Percentiles rank a stretch among this genome's conserved stretches.
Evolutionary conservation across 2,888 invertebrate species (phyloP).

Genomic region (Aphidoletes aphidimyza): DNA sequence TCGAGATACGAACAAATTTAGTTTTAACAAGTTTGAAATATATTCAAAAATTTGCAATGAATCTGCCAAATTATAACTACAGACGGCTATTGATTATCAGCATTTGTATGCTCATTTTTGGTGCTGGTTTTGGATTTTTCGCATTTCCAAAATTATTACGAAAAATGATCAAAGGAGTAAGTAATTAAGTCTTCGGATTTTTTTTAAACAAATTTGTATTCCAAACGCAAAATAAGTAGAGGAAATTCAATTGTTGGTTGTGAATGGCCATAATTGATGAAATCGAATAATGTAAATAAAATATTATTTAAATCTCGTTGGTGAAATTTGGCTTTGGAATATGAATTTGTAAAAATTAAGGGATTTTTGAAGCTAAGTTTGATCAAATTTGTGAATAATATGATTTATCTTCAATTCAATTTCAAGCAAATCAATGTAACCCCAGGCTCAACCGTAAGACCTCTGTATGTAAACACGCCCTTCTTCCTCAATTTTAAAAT

Average conservation of each 20-base stretch:
- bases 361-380: neutral
- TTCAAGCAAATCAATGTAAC: conserved; percentile 32
- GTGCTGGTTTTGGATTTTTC: conserved; percentile 10
- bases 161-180: conserved; percentile 32
- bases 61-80: conserved; percentile 2
- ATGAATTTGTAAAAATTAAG: too few species aligned
- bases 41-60: too few species aligned
- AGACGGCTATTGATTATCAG: neutral
- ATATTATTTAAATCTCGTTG: too few species aligned
- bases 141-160: neutral
- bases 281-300: too few species aligned
- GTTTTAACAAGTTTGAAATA: too few species aligned
- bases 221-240: too few species aligned
- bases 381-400: neutral
- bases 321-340: too few species aligned
- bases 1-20: too few species aligned
- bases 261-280: too few species aligned
- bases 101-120: neutral
- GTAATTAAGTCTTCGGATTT: neutral
- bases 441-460: conserved; percentile 70
- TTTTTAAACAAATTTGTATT: neutral
- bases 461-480: conserved; percentile 82
- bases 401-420: neutral
- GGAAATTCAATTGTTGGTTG: too few species aligned
- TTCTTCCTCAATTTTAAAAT: conserved; percentile 81